Conservation (phyloP, 2,113 vertebrate species). For the Heterochromis multidens region DNA sequence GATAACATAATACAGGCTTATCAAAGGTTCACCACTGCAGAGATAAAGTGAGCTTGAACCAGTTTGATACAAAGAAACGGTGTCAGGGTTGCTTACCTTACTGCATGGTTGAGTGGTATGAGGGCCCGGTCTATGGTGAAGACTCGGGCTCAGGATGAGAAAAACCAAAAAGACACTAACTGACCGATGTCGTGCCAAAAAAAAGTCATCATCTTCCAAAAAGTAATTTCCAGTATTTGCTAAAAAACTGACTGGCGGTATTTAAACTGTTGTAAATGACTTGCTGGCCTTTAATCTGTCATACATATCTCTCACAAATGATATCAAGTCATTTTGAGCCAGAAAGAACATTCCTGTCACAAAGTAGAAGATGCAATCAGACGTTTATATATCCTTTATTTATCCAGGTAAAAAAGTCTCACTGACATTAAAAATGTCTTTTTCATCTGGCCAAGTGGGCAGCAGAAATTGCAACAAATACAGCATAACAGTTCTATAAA, state of each 20-base stretch:
- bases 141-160: background rate
- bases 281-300: background rate
- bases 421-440: too few species aligned
- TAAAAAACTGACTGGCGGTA: background rate
- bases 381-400: too few species aligned
- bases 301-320: background rate
- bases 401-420: too few species aligned
- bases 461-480: too few species aligned
- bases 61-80: background rate
- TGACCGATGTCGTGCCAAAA: background rate
- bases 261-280: background rate
- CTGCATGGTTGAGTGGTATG: background rate
- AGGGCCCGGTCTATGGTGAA: background rate
- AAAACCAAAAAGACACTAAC: background rate
- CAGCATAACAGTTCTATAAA: too few species aligned
- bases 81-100: background rate
- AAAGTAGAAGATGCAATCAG: too few species aligned
- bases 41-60: background rate
- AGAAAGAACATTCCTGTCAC: background rate
- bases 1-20: constrained; percentile 12
- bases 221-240: background rate
- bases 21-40: background rate
- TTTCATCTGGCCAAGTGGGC: too few species aligned
- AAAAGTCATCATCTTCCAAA: too few species aligned
- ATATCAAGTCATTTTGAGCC: background rate